These are phyloP conservation scores for Emydocephalus ijimae DNA, from an alignment of 2,113 vertebrate species.

Conservation along the genomic window DNA sequence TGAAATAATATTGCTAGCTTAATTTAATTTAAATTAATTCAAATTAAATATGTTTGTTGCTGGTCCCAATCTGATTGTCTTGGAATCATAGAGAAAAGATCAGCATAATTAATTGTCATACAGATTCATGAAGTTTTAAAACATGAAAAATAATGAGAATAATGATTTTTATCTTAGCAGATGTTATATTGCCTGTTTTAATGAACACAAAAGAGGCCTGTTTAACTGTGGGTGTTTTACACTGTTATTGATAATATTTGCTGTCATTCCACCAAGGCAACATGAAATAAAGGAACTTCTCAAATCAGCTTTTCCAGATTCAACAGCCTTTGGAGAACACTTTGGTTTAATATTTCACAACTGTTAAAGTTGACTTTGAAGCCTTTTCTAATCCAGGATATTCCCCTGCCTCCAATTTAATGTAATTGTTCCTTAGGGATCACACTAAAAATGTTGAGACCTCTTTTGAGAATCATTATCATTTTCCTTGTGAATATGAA, in stretches of 20 bases:
- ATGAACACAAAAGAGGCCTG: neutral
- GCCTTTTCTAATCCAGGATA: neutral
- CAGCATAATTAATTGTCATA: neutral
- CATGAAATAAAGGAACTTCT: neutral
- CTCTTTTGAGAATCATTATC: neutral
- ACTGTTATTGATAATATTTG: neutral
- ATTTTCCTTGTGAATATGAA: conserved; percentile 2
- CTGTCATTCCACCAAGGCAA: neutral
- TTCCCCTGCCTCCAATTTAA: neutral
- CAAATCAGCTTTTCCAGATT: neutral
- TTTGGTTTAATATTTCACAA: neutral
- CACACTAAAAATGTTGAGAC: conserved; percentile 1
- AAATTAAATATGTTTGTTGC: neutral
- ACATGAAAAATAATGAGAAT: neutral
- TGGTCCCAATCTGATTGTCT: neutral
- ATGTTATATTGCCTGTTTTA: neutral
- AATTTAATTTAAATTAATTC: neutral
- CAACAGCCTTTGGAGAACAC: neutral
- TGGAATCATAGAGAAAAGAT: neutral
- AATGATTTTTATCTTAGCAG: neutral
- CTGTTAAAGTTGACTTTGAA: neutral
- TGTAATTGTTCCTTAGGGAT: neutral
- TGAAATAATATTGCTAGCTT: neutral
- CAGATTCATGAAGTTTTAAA: neutral
- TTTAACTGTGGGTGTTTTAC: neutral